Percentiles rank a stretch among this genome's conserved stretches.
These are phyloP conservation scores for Callaeas wilsoni DNA, from an alignment of 2,113 vertebrate species.

Conservation along the genomic window DNA sequence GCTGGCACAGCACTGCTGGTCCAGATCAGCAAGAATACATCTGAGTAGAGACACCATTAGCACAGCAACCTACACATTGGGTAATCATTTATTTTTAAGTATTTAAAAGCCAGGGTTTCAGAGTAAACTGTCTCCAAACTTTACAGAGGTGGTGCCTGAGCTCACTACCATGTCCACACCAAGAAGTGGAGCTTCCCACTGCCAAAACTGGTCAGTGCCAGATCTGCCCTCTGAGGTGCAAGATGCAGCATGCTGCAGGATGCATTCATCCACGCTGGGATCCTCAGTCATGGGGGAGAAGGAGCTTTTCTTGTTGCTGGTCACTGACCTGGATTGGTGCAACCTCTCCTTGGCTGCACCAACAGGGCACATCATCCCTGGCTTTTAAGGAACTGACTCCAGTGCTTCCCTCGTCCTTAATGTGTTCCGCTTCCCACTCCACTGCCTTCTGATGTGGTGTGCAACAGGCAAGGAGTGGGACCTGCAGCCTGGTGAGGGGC, in stretches of 20 bases:
- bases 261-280: neutral
- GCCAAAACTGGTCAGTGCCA: neutral
- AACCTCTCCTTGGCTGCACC: neutral
- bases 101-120: neutral
- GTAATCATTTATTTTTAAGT: neutral
- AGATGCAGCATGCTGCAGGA: rapidly evolving
- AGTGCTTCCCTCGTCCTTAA: neutral
- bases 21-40: too few relatives aligned
- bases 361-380: neutral
- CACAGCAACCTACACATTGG: neutral
- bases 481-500: rapidly evolving
- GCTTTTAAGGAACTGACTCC: neutral
- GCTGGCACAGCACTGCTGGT: rapidly evolving
- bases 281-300: neutral
- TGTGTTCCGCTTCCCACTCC: rapidly evolving
- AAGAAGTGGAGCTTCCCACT: neutral
- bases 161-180: neutral
- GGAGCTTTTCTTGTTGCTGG: neutral
- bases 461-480: neutral
- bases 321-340: neutral
- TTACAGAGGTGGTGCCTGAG: rapidly evolving
- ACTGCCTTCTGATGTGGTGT: rapidly evolving
- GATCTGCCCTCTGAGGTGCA: neutral
- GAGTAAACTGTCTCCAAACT: neutral
- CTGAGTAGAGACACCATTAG: neutral